phyloP scores from a whole-genome alignment of 2,888 invertebrate genomes.

The Sinodicranocentrus sp. region DNA sequence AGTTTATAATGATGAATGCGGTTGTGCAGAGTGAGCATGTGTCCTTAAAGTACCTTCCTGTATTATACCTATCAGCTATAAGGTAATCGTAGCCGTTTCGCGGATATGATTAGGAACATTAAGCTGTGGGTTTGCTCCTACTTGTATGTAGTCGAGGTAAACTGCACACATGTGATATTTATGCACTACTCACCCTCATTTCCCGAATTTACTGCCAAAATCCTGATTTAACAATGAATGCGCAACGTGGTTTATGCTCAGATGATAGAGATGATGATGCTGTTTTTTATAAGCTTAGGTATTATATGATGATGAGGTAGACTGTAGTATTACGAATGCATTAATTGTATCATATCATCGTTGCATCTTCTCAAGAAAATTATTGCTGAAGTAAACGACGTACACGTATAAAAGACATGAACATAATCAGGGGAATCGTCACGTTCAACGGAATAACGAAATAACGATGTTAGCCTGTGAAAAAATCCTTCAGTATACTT shows the following conservation, averaged over 20 bases:
- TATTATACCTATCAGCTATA: neutral
- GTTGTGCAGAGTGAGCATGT: conserved; percentile 7
- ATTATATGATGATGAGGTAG: neutral
- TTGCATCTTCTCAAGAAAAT: neutral
- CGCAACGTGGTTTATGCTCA: conserved; percentile 21
- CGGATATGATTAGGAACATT: conserved; percentile 15
- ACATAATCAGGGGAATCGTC: too few species aligned
- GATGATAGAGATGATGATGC: neutral
- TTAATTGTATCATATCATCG: conserved; percentile 13
- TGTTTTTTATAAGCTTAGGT: neutral
- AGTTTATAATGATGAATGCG: conserved; percentile 26
- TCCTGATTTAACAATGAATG: conserved; percentile 18
- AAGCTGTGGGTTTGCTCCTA: neutral
- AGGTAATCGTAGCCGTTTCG: neutral
- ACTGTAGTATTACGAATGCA: conserved; percentile 9
- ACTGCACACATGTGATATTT: neutral
- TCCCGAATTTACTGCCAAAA: conserved; percentile 34
- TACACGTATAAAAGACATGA: too few species aligned
- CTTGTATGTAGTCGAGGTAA: neutral
- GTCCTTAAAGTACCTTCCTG: neutral
- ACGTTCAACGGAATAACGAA: too few species aligned
- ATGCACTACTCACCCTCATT: conserved; percentile 16
- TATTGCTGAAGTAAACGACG: too few species aligned
- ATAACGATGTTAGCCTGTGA: too few species aligned
- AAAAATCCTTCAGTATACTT: too few species aligned